Evolutionary conservation across 2,113 vertebrate genomes (phyloP).

Genomic region (Octodon degus): DNA sequence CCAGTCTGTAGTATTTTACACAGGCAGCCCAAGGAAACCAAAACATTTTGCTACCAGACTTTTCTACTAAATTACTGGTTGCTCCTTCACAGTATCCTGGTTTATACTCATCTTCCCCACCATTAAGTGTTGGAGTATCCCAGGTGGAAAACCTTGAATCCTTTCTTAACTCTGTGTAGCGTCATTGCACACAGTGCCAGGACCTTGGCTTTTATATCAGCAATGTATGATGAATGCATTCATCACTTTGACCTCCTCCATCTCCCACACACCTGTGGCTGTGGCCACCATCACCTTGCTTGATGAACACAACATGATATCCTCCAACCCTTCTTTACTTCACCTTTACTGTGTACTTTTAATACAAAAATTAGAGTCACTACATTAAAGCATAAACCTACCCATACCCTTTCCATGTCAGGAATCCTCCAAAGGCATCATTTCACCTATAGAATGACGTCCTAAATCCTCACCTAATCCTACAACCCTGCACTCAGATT

Average conservation of each 20-base stretch:
- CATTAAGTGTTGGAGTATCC: not conserved
- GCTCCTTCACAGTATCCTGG: not conserved
- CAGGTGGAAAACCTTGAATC: not conserved
- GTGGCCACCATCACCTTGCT: not conserved
- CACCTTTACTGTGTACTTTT: not conserved
- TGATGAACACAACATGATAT: fast-evolving
- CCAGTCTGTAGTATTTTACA: too few relatives aligned
- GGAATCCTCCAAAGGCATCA: not conserved
- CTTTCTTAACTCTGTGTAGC: not conserved
- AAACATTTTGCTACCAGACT: not conserved
- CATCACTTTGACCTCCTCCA: too few relatives aligned
- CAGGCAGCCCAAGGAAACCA: not conserved
- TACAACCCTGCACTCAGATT: not conserved
- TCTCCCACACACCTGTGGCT: fast-evolving
- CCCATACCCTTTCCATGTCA: not conserved
- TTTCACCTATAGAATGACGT: not conserved
- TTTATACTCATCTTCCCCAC: not conserved
- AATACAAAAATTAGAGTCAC: not conserved
- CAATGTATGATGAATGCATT: not conserved
- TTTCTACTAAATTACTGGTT: not conserved
- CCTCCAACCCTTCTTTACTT: too few relatives aligned
- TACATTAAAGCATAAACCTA: not conserved
- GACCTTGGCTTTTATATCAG: not conserved
- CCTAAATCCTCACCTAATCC: fast-evolving
- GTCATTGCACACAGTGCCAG: not conserved